These are phyloP conservation scores for Glandiceps talaboti DNA, from an alignment of 53 echinoderm and acorn worm genomes.

Conservation along the genomic window DNA sequence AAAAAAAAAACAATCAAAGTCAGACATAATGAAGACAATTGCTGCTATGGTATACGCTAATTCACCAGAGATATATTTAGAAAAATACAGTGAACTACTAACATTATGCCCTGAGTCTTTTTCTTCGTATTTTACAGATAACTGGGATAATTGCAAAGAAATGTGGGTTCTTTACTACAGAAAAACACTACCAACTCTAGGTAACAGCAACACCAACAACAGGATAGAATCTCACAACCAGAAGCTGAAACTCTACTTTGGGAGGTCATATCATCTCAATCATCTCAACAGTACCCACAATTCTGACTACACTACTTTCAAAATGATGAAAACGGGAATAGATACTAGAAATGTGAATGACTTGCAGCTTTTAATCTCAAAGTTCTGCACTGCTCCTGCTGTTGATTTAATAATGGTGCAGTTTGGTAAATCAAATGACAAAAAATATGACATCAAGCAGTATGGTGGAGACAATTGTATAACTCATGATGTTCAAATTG, in stretches of 20 bases:
- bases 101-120: neutral
- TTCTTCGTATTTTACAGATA: neutral
- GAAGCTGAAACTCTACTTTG: neutral
- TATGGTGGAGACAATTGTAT: neutral
- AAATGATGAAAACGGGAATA: neutral
- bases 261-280: neutral
- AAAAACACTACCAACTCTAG: neutral
- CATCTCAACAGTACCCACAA: no score
- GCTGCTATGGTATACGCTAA: neutral
- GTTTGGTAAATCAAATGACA: neutral
- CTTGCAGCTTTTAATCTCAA: neutral
- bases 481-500: neutral
- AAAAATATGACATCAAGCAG: neutral
- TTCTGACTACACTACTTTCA: no score
- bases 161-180: neutral
- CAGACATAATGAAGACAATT: neutral
- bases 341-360: neutral
- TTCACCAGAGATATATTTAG: neutral
- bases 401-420: neutral
- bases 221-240: neutral
- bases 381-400: neutral
- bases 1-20: no score
- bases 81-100: neutral
- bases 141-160: neutral
- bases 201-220: neutral